Conservation (phyloP, 2,113 vertebrate species). For the Pan paniscus region DNA sequence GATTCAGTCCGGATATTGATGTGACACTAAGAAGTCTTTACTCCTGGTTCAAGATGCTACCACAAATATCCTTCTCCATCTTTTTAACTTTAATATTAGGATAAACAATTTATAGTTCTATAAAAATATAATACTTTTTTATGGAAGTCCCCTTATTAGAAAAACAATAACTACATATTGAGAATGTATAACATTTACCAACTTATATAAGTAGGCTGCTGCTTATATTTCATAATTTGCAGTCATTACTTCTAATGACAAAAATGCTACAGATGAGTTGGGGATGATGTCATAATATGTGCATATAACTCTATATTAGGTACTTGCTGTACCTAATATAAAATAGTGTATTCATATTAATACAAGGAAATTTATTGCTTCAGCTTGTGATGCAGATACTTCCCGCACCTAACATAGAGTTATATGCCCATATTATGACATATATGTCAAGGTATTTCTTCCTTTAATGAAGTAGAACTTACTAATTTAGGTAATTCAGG, state of each 20-base stretch:
- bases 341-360: too few species aligned
- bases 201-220: background rate
- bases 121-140: background rate
- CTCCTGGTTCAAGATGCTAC: background rate
- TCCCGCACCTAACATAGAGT: too few species aligned
- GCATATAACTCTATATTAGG: background rate
- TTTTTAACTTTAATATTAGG: background rate
- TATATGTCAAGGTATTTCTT: too few species aligned
- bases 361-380: too few species aligned
- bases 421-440: too few species aligned
- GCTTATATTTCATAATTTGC: background rate
- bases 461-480: background rate
- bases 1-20: background rate
- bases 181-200: background rate
- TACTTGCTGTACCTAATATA: background rate
- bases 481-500: background rate
- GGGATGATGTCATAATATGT: background rate
- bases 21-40: background rate
- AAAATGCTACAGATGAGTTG: background rate
- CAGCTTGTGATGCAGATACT: too few species aligned
- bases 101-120: background rate
- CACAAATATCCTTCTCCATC: background rate
- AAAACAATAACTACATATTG: background rate
- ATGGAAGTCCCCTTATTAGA: background rate
- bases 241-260: background rate